Base-by-base conservation (phyloP, 2,113 vertebrate species). In the Hypocryptadius cinnamomeus region DNA sequence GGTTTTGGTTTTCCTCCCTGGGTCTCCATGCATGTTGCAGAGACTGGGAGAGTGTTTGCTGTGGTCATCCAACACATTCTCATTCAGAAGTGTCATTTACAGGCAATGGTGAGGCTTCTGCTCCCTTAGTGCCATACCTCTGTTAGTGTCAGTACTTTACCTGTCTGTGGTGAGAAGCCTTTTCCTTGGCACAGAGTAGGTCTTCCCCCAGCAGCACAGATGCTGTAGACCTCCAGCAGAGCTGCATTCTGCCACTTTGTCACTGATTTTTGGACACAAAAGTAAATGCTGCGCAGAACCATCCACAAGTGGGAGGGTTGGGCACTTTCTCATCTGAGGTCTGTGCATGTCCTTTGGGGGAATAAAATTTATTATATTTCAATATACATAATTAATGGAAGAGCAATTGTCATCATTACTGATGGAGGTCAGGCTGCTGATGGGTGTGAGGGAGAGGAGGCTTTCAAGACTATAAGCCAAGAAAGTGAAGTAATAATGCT, bases 11-110 rank as follows among this genome's bases (percentile, higher is more conserved):
- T 93, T 76, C 37, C 40, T 69, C 37, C 18, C 63, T 0, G 2
- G 18, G 8, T 40, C 5, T 24, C 37, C 31, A 23, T 48, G 27
- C n/a, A 0, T 4, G 13, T 57, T 0, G 0, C 24, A 44, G 88
- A 40, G 40, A 27, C 61, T 6, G 24, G 35, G 45, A 64, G 31
- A 51, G 31, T 0, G 1, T 45, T 66, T 1, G 11, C 39, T 2
- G 2, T 21, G 15, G 15, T 50, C 6, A 2, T 45, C 30, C 18
- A 9, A 45, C 23, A 40, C 33, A 33, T 44, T 35, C 44, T 66
- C 2, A 0, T 47, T 77, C 47, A 25, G 42, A 33, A 39, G n/a
- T 31, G 37, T 33, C 4, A 3, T 25, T 69, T 61, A 17, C 63
- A 77, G 68, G 23, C 19, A 42, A 2, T 0, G 0, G 44, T 2